A percentile compares a stretch with the other conserved stretches of the same genome.
These are phyloP conservation scores for Yoshiicerus persimilis DNA, from an alignment of 1,140 invertebrate genomes.

Conservation along the genomic window DNA sequence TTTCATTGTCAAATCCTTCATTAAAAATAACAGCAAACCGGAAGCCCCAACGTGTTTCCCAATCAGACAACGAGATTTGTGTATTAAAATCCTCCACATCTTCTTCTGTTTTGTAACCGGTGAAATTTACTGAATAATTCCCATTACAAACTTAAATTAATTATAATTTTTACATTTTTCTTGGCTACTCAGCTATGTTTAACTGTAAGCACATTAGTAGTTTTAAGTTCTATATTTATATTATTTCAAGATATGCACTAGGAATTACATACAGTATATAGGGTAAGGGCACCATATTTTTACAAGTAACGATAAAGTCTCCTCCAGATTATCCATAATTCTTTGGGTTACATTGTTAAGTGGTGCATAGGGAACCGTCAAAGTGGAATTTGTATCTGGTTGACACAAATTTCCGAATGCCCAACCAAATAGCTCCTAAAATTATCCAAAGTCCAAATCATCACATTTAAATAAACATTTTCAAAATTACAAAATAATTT, in stretches of 20 bases:
- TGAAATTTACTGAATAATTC: conserved; percentile 21
- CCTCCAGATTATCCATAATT: background rate
- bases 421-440: background rate
- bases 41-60: background rate
- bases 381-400: background rate
- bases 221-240: no score
- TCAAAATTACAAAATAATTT: background rate
- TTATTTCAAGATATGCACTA: no score
- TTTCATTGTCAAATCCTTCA: background rate
- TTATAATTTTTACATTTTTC: no score
- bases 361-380: background rate
- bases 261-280: no score
- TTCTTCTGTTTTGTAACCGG: conserved; percentile 25
- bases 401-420: background rate
- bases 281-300: no score
- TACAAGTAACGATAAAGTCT: background rate
- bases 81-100: conserved; percentile 36
- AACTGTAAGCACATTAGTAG: no score
- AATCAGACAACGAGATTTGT: background rate
- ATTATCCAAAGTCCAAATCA: background rate
- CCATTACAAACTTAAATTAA: background rate
- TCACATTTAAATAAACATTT: no score
- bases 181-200: no score
- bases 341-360: background rate
- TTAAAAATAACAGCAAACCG: conserved; percentile 38